These are phyloP conservation scores for Lasiommata megera DNA, from an alignment of 2,888 invertebrate genomes.

Conservation along the genomic window DNA sequence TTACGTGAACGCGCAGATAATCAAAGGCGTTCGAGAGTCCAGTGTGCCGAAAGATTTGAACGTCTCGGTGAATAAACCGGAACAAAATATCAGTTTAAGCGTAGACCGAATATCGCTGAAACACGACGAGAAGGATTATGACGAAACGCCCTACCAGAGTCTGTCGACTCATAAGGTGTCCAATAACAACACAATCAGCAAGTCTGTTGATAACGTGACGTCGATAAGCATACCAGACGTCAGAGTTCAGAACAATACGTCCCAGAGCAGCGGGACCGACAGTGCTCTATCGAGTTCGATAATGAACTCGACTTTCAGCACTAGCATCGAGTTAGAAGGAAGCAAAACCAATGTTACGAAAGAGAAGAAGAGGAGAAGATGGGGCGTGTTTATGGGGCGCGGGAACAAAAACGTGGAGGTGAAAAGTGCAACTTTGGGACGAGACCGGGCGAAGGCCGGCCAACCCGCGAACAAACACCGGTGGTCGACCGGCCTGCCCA, in stretches of 20 bases:
- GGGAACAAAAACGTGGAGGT: constrained; percentile 78
- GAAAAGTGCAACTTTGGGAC: constrained; percentile 86
- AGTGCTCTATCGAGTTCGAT: constrained; percentile 54
- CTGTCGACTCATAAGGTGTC: constrained; percentile 64
- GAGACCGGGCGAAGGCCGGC: constrained; percentile 81
- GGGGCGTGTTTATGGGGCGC: constrained; percentile 86
- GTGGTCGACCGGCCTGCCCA: constrained; percentile 87
- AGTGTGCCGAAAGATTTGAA: constrained; percentile 62
- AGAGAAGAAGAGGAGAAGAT: constrained; percentile 83
- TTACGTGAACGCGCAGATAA: constrained; percentile 73
- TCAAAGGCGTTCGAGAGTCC: constrained; percentile 65
- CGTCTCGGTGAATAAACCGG: constrained; percentile 47
- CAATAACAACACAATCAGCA: constrained; percentile 58
- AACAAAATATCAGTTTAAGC: constrained; percentile 48
- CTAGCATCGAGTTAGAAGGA: constrained; percentile 52
- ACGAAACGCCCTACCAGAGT: constrained; percentile 74
- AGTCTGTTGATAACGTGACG: constrained; percentile 61
- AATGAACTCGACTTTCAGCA: constrained; percentile 56
- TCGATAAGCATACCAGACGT: constrained; percentile 59
- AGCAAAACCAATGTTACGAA: constrained; percentile 61
- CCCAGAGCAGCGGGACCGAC: constrained; percentile 40
- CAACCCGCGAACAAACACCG: constrained; percentile 71
- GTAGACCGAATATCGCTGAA: constrained; percentile 60
- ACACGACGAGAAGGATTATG: constrained; percentile 55
- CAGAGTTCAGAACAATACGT: constrained; percentile 39